Conservation (phyloP, 2,113 vertebrate species). For the Spea multiplicata region DNA sequence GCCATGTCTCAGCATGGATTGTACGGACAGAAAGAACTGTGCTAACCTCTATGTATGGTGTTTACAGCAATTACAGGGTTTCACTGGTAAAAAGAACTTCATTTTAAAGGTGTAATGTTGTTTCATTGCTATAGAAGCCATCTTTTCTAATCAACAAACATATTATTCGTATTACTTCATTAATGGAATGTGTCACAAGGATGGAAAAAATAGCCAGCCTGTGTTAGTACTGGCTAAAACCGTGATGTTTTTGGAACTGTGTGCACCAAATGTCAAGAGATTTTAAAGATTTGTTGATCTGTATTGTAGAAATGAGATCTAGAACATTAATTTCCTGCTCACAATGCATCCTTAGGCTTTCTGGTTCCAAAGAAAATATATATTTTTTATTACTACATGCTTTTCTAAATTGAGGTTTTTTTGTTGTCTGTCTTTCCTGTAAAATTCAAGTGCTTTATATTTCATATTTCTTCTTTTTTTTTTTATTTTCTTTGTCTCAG, state of each 20-base stretch:
- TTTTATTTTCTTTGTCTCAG: background rate
- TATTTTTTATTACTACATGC: constrained; percentile 33
- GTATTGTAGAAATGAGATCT: constrained; percentile 10
- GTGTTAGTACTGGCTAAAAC: constrained; percentile 24
- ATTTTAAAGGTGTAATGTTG: too few species aligned
- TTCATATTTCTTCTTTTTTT: background rate
- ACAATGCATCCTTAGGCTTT: constrained; percentile 10
- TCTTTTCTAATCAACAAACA: background rate
- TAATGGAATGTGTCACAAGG: background rate
- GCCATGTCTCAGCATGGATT: too few species aligned
- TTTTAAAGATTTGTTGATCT: constrained; percentile 37
- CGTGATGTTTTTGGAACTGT: constrained; percentile 27
- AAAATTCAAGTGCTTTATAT: background rate
- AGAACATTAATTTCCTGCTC: constrained; percentile 38
- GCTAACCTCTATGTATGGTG: too few species aligned
- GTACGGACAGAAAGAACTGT: too few species aligned
- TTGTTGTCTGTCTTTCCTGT: background rate
- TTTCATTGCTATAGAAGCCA: background rate
- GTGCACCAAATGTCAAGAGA: constrained; percentile 17
- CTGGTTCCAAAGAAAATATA: constrained; percentile 36
- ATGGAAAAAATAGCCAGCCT: constrained; percentile 5
- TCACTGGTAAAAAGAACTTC: too few species aligned
- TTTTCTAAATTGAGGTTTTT: constrained; percentile 12
- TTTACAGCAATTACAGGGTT: too few species aligned
- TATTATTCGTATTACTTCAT: background rate